Evolutionary conservation across 2,888 invertebrate genomes (phyloP).

Genomic region (Rhorus exstirpatorius): DNA sequence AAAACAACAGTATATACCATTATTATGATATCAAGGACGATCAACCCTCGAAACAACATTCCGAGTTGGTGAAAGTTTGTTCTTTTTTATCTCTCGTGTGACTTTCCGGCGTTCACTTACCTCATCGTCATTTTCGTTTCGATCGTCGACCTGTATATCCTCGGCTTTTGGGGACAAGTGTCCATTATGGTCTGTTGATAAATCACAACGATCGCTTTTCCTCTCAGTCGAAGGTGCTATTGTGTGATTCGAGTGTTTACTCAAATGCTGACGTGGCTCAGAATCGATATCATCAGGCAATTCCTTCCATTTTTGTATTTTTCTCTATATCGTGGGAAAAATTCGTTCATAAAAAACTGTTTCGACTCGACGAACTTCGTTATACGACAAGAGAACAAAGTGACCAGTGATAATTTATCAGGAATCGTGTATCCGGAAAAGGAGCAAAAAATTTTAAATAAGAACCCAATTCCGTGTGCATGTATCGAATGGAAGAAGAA

Average conservation of each 20-base stretch:
- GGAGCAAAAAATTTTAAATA: not conserved
- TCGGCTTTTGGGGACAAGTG: conserved; percentile 85
- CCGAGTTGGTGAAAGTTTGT: too few species aligned
- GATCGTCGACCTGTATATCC: conserved; percentile 70
- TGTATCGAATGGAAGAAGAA: too few species aligned
- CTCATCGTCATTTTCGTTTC: conserved; percentile 85
- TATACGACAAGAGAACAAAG: not conserved
- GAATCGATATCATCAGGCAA: conserved; percentile 69
- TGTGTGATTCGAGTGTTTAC: conserved; percentile 41
- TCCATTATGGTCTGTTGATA: conserved; percentile 81
- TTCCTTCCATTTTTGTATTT: conserved; percentile 1
- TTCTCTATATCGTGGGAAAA: not conserved
- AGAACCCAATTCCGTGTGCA: too few species aligned
- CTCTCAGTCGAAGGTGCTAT: conserved; percentile 71
- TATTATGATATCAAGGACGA: too few species aligned
- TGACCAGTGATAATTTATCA: too few species aligned
- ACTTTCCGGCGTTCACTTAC: conserved; percentile 78
- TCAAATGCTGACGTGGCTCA: conserved; percentile 66
- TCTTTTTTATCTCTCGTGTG: too few species aligned
- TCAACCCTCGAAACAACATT: too few species aligned
- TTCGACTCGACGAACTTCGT: not conserved
- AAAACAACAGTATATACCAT: too few species aligned
- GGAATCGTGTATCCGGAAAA: not conserved
- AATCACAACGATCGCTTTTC: conserved; percentile 66
- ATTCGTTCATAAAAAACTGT: not conserved